phyloP scores from a whole-genome alignment of 1,140 invertebrate genomes.

The Calephelis nemesis region DNA sequence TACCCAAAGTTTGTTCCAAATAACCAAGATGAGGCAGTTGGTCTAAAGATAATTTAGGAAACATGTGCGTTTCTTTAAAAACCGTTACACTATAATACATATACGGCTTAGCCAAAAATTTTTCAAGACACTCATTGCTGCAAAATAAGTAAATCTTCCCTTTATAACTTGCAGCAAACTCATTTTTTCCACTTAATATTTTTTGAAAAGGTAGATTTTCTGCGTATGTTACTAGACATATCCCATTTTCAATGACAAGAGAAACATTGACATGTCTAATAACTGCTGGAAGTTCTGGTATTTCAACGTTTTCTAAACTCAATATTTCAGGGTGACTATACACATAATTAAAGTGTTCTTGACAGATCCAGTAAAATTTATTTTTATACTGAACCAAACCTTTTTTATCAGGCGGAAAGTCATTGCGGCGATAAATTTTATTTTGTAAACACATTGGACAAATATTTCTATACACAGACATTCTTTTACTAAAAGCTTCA shows the following conservation, averaged over 20 bases:
- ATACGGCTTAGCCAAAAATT: conserved; percentile 71
- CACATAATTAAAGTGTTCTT: conserved; percentile 67
- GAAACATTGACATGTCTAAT: conserved; percentile 56
- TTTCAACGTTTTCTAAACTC: conserved; percentile 39
- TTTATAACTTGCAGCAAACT: conserved; percentile 65
- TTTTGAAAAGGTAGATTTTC: conserved; percentile 70
- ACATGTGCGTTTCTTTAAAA: conserved; percentile 54
- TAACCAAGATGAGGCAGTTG: conserved; percentile 79
- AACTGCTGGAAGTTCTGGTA: conserved; percentile 76
- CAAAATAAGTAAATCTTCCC: conserved; percentile 80
- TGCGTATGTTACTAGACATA: conserved; percentile 81
- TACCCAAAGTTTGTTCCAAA: conserved; percentile 80
- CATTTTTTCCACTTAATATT: conserved; percentile 60
- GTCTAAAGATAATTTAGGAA: conserved; percentile 63
- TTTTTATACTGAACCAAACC: conserved; percentile 78
- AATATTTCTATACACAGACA: conserved; percentile 74
- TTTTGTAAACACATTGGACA: conserved; percentile 79
- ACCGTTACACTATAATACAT: conserved; percentile 69
- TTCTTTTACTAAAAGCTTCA: conserved; percentile 72
- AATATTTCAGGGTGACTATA: conserved; percentile 62
- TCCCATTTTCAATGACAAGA: conserved; percentile 72
- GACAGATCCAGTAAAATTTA: conserved; percentile 81
- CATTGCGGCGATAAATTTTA: conserved; percentile 60
- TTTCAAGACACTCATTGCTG: conserved; percentile 64
- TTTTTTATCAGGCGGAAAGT: conserved; percentile 67